A percentile compares a stretch with the other conserved stretches of the same genome.
Conservation (phyloP, 2,797 vertebrate species). For the Eleutherodactylus coqui region DNA sequence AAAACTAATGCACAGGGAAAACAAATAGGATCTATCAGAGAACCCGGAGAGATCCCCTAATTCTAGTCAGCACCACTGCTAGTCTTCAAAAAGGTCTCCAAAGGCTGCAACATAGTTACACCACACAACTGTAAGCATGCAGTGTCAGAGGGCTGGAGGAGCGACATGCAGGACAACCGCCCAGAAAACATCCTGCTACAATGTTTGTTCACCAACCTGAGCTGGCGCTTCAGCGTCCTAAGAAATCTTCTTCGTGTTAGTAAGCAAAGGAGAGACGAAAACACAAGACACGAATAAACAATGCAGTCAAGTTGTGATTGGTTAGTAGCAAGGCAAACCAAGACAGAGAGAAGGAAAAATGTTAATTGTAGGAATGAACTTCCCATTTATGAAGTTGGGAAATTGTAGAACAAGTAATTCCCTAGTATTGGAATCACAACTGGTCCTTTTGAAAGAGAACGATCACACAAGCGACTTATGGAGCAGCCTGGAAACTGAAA, state of each 20-base stretch:
- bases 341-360: background rate
- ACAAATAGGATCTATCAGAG: background rate
- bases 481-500: too few species aligned
- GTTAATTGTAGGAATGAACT: background rate
- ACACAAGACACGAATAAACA: conserved; percentile 71
- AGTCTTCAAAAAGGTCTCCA: background rate
- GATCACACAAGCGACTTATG: too few species aligned
- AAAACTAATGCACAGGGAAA: background rate
- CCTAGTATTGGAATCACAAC: background rate
- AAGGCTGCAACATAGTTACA: background rate
- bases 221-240: conserved; percentile 75
- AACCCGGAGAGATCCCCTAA: background rate
- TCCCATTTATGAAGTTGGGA: background rate
- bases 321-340: background rate
- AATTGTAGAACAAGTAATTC: background rate
- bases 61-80: background rate
- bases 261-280: conserved; percentile 76
- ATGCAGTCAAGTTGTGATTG: background rate
- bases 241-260: conserved; percentile 80
- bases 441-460: background rate
- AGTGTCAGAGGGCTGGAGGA: background rate
- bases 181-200: conserved; percentile 67
- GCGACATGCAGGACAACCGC: conserved; percentile 35
- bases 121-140: background rate
- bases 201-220: conserved; percentile 75